These are phyloP conservation scores for Allobates femoralis DNA, from an alignment of 2,797 vertebrate genomes.

Conservation along the genomic window DNA sequence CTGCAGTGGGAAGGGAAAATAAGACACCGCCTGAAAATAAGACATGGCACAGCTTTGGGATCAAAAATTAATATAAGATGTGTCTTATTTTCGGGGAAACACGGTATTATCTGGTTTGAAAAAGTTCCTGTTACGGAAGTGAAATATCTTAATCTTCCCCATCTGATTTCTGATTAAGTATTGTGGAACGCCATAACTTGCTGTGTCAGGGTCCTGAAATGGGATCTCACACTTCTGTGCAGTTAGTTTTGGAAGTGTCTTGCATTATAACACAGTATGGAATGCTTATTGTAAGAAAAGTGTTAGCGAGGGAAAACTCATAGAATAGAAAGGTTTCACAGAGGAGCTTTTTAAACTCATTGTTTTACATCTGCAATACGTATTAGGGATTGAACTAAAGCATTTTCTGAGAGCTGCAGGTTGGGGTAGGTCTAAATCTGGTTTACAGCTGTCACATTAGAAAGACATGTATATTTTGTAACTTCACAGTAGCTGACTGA, in stretches of 20 bases:
- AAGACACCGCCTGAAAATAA: no score
- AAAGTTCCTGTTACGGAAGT: neutral
- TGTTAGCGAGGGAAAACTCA: slow-evolving; percentile 6
- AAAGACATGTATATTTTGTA: slow-evolving; percentile 60
- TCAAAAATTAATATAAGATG: no score
- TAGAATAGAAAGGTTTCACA: slow-evolving; percentile 26
- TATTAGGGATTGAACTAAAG: slow-evolving; percentile 66
- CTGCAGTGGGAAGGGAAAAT: no score
- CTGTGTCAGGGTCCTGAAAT: slow-evolving; percentile 20
- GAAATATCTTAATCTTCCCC: neutral
- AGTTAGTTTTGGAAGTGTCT: slow-evolving; percentile 37
- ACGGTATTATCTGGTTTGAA: neutral
- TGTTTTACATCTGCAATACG: slow-evolving; percentile 68
- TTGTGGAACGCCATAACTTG: neutral
- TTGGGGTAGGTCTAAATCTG: slow-evolving; percentile 70
- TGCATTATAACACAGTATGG: slow-evolving; percentile 27
- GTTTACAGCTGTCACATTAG: slow-evolving; percentile 71
- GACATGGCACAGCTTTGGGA: no score
- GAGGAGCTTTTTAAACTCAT: slow-evolving; percentile 63
- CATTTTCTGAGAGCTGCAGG: slow-evolving; percentile 67
- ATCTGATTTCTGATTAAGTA: neutral
- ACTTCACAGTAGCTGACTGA: slow-evolving; percentile 68
- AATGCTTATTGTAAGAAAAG: slow-evolving; percentile 21
- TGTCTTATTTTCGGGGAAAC: no score
- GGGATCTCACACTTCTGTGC: slow-evolving; percentile 9